These are phyloP conservation scores for Drosophila prostipennis DNA, from an alignment of 2,888 invertebrate genomes.

Conservation along the genomic window DNA sequence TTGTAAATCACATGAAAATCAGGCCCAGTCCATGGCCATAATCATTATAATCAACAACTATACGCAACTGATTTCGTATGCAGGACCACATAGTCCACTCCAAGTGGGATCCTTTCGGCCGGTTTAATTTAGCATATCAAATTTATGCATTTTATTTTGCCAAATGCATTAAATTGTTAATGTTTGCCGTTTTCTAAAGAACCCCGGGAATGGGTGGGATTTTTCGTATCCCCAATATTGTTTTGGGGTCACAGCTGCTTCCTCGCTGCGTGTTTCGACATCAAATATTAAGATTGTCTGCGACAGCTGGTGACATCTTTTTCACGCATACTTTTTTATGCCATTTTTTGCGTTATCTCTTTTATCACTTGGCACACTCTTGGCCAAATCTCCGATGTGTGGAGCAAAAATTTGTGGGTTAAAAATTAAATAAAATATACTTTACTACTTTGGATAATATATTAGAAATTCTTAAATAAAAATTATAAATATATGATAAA, in stretches of 20 bases:
- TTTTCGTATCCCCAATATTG: background rate
- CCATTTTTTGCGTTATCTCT: constrained; percentile 22
- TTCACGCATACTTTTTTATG: constrained; percentile 37
- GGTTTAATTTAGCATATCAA: constrained; percentile 47
- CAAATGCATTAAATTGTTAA: constrained; percentile 44
- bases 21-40: constrained; percentile 21
- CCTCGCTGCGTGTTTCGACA: constrained; percentile 62
- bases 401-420: background rate
- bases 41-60: constrained; percentile 36
- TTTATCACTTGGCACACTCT: constrained; percentile 45
- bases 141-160: constrained; percentile 62
- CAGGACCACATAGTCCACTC: constrained; percentile 46
- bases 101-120: constrained; percentile 42
- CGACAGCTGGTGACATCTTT: constrained; percentile 70
- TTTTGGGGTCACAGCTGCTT: constrained; percentile 61
- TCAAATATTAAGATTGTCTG: constrained; percentile 79
- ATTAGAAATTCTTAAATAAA: no score
- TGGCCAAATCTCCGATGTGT: constrained; percentile 14
- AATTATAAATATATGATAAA: no score
- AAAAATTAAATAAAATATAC: background rate
- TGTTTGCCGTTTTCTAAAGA: constrained; percentile 10
- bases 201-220: constrained; percentile 35
- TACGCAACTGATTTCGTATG: constrained; percentile 63
- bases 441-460: no score
- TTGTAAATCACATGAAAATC: constrained; percentile 27